phyloP scores from a whole-genome alignment of 2,797 vertebrate genomes.

The Geotrypetes seraphini region DNA sequence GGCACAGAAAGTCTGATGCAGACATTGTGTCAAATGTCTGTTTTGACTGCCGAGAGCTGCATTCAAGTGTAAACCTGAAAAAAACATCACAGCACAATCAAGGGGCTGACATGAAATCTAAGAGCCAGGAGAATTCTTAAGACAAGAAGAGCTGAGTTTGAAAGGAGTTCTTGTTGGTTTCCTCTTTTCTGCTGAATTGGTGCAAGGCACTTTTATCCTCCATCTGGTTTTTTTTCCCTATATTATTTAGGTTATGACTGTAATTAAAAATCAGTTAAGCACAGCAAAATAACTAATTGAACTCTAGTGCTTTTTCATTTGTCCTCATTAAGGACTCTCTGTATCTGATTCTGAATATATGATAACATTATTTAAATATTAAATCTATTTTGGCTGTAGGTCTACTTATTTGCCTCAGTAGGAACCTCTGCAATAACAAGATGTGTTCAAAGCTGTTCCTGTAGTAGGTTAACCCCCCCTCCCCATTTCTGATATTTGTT shows the following conservation, averaged over 20 bases:
- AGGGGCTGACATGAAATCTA: slow-evolving; percentile 63
- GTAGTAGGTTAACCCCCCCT: too few species aligned
- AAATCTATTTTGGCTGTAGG: background rate
- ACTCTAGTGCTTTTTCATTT: slow-evolving; percentile 1
- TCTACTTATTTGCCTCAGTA: background rate
- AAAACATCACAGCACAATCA: slow-evolving; percentile 95
- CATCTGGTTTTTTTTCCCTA: slow-evolving; percentile 2
- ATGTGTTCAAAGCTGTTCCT: too few species aligned
- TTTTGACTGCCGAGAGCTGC: slow-evolving; percentile 83
- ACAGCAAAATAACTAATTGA: background rate
- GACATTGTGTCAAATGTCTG: slow-evolving; percentile 75
- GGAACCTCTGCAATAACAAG: too few species aligned
- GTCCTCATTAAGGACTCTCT: background rate
- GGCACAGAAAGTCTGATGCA: slow-evolving; percentile 49
- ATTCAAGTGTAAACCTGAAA: slow-evolving; percentile 73
- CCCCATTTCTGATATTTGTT: too few species aligned
- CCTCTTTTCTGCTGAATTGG: slow-evolving; percentile 17
- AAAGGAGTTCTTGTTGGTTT: slow-evolving; percentile 10
- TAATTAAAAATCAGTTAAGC: slow-evolving; percentile 1
- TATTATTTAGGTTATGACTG: background rate
- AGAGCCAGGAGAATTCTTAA: slow-evolving; percentile 57
- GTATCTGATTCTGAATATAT: too few species aligned
- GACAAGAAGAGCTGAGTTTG: slow-evolving; percentile 31
- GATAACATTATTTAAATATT: background rate
- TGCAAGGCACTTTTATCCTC: background rate